Evolutionary conservation across 2,888 invertebrate genomes (phyloP).

Genomic region (Trachelus iudaicus): DNA sequence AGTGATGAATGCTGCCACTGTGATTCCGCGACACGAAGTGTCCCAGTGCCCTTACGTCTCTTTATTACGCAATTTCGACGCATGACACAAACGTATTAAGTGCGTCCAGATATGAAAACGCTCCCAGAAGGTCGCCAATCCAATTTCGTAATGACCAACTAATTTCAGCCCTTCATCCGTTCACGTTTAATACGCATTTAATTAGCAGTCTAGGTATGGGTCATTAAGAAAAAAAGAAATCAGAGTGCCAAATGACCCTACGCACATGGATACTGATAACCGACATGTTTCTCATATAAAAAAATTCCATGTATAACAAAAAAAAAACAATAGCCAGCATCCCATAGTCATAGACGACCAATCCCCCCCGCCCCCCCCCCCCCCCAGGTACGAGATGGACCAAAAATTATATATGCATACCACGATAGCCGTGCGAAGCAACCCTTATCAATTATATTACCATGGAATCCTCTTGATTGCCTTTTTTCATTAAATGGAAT

Average conservation of each 20-base stretch:
- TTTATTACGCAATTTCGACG: slow-evolving; percentile 20
- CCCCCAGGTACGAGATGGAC: neutral
- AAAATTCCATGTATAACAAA: neutral
- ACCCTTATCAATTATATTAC: neutral
- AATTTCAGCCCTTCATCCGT: neutral
- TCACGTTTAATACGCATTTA: neutral
- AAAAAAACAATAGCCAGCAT: neutral
- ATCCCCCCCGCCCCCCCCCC: too few relatives aligned
- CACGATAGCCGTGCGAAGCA: neutral
- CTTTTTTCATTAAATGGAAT: slow-evolving; percentile 7
- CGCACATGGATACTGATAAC: neutral
- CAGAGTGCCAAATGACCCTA: neutral
- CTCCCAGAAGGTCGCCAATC: slow-evolving; percentile 17
- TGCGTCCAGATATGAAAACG: slow-evolving; percentile 16
- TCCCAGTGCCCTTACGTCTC: neutral
- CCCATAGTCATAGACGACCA: neutral
- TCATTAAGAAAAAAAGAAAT: neutral
- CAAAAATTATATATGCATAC: neutral
- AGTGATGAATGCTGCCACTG: slow-evolving; percentile 31
- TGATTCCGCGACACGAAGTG: slow-evolving; percentile 20
- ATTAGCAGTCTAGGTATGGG: neutral
- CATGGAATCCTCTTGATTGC: slow-evolving; percentile 1
- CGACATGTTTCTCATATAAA: neutral
- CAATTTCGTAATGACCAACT: slow-evolving; percentile 17
- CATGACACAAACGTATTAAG: slow-evolving; percentile 15